Percentiles rank a stretch among this genome's conserved stretches.
Conservation (phyloP, 2,888 invertebrate species). For the Erannis defoliaria region DNA sequence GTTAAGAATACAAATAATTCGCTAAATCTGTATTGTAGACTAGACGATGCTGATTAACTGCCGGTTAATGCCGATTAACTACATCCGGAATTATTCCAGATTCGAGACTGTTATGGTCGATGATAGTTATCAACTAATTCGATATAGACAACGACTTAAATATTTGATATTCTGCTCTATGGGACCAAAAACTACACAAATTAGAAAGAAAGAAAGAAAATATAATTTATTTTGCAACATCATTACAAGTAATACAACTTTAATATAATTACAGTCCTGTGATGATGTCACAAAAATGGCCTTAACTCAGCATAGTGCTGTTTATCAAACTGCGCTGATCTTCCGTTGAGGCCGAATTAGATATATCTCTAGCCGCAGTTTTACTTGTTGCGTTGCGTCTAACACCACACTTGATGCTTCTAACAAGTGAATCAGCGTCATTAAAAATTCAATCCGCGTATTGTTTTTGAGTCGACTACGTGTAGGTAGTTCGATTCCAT, state of each 20-base stretch:
- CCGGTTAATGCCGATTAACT: no score
- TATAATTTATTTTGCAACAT: no score
- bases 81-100: neutral
- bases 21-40: neutral
- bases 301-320: no score
- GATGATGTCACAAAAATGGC: no score
- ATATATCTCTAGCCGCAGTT: slow-evolving; percentile 5
- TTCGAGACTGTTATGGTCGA: neutral
- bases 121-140: neutral
- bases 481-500: slow-evolving; percentile 36
- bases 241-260: no score
- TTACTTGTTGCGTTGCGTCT: no score
- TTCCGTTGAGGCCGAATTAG: no score
- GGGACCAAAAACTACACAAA: neutral
- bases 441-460: slow-evolving; percentile 57
- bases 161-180: no score
- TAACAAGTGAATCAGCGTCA: slow-evolving; percentile 57
- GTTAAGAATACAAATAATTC: neutral
- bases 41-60: neutral
- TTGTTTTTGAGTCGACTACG: slow-evolving; percentile 53
- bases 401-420: slow-evolving; percentile 45
- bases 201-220: no score
- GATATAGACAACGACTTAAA: neutral
- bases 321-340: no score
- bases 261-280: no score